Base-by-base conservation (phyloP, 2,797 vertebrate genomes). In the Tamandua tetradactyla region DNA sequence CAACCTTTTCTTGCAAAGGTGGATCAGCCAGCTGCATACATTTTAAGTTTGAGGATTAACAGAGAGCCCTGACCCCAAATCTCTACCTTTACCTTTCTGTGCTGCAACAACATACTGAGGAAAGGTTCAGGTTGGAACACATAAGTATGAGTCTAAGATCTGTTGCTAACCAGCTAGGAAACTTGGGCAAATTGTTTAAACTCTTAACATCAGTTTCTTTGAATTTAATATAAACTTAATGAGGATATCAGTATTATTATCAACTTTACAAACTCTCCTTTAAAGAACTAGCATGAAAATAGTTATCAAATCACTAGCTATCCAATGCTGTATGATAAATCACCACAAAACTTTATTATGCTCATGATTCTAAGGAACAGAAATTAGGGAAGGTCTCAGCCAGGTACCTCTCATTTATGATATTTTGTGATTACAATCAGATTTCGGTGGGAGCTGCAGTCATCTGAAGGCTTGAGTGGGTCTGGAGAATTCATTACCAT, bases 1-100 rank as follows among this genome's bases (percentile, higher is more conserved):
- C 79, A 66, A 87, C 62, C 22, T 94, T 92, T 83, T 42, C 18
- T 89, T 84, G 55, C 52, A 47, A 82, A 66, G 25, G 44, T 93
- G 55, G 22, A 81, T 81, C 44, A 68, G 42, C 22, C 22, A 82
- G 85, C 25, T 40, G n/a, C 32, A 80, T 20, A 35, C 13, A 62
- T 69, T 20, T 22, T 88, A 89, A 85, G 75, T 57, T 25, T 78
- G 32, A 66, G 25, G 7, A 71, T 93, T 40, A 92, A 44, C 10
- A 75, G 9, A 61, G 89, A 71, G 18, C 32, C 35, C 30, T 37
- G 12, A 5, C 3, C 2, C 27, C 7, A 80, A 30, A 12, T 71
- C 25, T 49, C 23, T 64, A 13, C 61, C 12, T 83, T 68, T 85
- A 61, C 32, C 35, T 93, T 84, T 17, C 8, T 79, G 0, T 55